phyloP scores from a whole-genome alignment of 2,113 vertebrate species.

The Nanorana parkeri region DNA sequence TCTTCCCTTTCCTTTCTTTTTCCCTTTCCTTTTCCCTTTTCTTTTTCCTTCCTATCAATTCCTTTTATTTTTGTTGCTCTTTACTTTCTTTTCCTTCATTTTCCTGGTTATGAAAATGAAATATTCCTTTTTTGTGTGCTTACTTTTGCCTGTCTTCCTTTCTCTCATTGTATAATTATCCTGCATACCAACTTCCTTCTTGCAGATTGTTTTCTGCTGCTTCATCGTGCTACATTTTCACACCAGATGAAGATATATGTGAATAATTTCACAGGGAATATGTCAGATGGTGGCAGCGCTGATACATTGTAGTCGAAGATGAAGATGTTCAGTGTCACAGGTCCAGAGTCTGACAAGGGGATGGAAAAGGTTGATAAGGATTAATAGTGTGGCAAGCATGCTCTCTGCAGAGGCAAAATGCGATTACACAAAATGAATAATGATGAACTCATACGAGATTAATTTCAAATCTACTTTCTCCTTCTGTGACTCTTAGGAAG shows the following conservation, averaged over 20 bases:
- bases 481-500: conserved; percentile 7
- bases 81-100: too few relatives aligned
- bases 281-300: background rate
- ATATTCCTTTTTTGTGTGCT: too few relatives aligned
- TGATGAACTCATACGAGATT: conserved; percentile 15
- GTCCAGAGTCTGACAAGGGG: conserved; percentile 22
- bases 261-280: background rate
- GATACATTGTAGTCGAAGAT: background rate
- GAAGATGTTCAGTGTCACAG: conserved; percentile 16
- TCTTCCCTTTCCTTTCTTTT: too few relatives aligned
- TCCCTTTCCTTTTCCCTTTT: too few relatives aligned
- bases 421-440: conserved; percentile 27
- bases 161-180: too few relatives aligned
- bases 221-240: too few relatives aligned
- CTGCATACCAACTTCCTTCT: too few relatives aligned
- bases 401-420: conserved; percentile 5
- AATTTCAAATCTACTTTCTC: conserved; percentile 4
- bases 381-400: conserved; percentile 20
- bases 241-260: conserved; percentile 14
- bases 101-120: too few relatives aligned
- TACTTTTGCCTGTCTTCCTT: too few relatives aligned
- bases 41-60: too few relatives aligned
- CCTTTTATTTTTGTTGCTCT: too few relatives aligned
- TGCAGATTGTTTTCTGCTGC: too few relatives aligned
- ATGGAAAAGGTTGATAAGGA: conserved; percentile 32